Evolutionary conservation across 2,113 vertebrate genomes (phyloP), one percentile per base, ranked within the genome.

Genomic region (Cyphomyrus discorhynchus): DNA sequence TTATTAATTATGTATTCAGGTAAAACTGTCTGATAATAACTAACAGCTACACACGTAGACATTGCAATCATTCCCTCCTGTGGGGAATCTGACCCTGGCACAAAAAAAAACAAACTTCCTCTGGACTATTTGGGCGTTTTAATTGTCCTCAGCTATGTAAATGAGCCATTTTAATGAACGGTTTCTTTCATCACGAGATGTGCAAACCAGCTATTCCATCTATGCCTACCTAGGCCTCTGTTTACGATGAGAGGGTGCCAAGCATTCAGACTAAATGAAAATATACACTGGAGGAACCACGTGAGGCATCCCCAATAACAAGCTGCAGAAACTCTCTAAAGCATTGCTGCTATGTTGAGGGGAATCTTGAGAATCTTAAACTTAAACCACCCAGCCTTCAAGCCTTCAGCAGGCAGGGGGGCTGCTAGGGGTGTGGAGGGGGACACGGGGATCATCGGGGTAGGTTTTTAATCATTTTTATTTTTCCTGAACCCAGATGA

Each of bases 201-300:
- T 93, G 94, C 93, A 95, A 95, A 96, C 92, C 93, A 96, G 94
- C 93, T 96, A 97, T 95, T 93, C 95, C 91, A 91, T 96, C 94
- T 95, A 96, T 97, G 97, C 96, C 96, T 96, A 97, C 96, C 96
- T 97, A 95, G 96, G 94, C 95, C 97, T 97, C 96, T 96, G 96
- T 97, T 97, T 97, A 96, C 94, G 90, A 91, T 94, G 93, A 21
- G 89, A 95, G 95, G 95, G 96, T 97, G 97, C 97, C 97, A 98
- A 97, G 95, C 96, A 98, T 97, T 96, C 96, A 96, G 97, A 96
- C 96, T 97, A 96, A 97, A 97, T 98, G 97, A 97, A 98, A 99
- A 98, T 97, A 97, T 96, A 98, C 96, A 95, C 96, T 96, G 91
- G 92, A 93, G 91, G 92, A 98, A 96, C 95, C 96, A 97, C 86